Base-by-base conservation (phyloP, 2,113 vertebrate genomes). In the Petroica traversi region DNA sequence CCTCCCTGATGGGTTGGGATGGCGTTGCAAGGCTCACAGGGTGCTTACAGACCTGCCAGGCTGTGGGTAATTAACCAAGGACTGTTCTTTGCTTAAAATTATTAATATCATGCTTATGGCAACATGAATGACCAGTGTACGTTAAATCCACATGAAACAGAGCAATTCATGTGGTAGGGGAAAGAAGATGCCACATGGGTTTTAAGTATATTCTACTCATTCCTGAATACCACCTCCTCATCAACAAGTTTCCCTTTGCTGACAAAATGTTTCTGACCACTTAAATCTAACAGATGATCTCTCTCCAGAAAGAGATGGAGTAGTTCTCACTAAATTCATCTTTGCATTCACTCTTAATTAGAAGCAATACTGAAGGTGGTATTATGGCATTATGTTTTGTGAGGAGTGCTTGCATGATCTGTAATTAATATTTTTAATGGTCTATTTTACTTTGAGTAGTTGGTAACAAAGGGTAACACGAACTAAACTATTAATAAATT, bases 381-480 rank as follows among this genome's bases (percentile, higher is more conserved):
- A 67, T 33, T 83, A 40, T 58, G 33, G 19, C 64, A 66, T 26
- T 77, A 26, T 61, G 28, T 81, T 31, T 66, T 76, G 57, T 88
- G 28, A 66, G n/a, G 48, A 78, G 52, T 85, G 33, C 46, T 61
- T 89, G 19, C 45, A 9, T 92, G 61, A 79, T 71, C 59, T 89
- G 54, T 71, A 46, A 58, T 89, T 68, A 81, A n/a, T 71, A 51
- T 29, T 17, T 33, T 48, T 64, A 84, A 79, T 75, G 20, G 52
- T 5, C 43, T 76, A 34, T 85, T 74, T 94, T 90, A 46, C 74
- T 93, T 78, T 36, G 61, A 88, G 76, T 63, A 91, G 23, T 77
- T 94, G 49, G 33, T 43, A 66, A 72, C 61, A 92, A 94, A 90
- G 57, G 57, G 46, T 87, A 96, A 90, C 54, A 77, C 87, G 33